Evolutionary conservation across 2,113 vertebrate species (phyloP).

Genomic region (Patagioenas fasciata): DNA sequence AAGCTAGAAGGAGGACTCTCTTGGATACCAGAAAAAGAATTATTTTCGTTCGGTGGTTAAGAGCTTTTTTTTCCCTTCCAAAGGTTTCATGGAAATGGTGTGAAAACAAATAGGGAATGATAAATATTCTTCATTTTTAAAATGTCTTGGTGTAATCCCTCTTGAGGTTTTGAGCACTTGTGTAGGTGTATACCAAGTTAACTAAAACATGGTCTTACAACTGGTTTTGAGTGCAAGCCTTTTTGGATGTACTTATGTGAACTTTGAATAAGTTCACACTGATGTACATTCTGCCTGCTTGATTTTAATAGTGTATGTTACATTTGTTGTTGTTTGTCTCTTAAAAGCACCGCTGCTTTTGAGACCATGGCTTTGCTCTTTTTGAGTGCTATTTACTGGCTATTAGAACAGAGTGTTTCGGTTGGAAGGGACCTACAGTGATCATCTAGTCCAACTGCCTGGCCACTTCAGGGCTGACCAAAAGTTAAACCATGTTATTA

Average conservation of each 20-base stretch:
- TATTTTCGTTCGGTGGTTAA: not conserved
- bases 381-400: not conserved
- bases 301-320: not conserved
- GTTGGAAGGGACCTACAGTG: not conserved
- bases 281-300: accelerated
- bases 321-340: not conserved
- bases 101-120: not conserved
- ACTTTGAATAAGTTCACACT: not conserved
- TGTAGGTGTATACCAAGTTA: not conserved
- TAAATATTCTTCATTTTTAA: not conserved
- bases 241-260: not conserved
- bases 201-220: not conserved
- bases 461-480: not conserved
- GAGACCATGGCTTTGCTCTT: not conserved
- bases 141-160: not conserved
- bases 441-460: not conserved
- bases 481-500: not conserved
- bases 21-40: not conserved
- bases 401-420: not conserved
- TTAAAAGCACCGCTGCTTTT: not conserved
- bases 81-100: not conserved
- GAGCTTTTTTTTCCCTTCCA: not conserved
- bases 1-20: not conserved
- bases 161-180: not conserved
- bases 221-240: not conserved